A percentile compares a stretch with the other conserved stretches of the same genome.
phyloP scores from a whole-genome alignment of 2,888 invertebrate species.

The Steinernema hermaphroditum region DNA sequence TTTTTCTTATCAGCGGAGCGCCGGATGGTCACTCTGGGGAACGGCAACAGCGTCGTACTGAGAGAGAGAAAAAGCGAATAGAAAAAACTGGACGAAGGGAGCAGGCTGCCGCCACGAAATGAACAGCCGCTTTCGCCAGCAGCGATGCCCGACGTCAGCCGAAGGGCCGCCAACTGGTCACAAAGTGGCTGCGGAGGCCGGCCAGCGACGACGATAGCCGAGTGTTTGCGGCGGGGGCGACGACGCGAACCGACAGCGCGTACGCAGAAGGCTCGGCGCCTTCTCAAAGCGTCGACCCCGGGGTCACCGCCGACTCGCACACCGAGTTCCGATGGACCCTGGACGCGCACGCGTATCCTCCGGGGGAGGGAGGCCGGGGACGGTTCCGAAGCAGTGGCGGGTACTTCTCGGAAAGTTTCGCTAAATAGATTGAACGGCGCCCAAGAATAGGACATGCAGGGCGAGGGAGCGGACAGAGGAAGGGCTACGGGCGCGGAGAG shows the following conservation, averaged over 20 bases:
- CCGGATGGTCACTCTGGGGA: slow-evolving; percentile 29
- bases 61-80: slow-evolving; percentile 25
- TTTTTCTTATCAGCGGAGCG: slow-evolving; percentile 3
- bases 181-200: slow-evolving; percentile 15
- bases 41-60: slow-evolving; percentile 14
- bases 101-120: neutral
- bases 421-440: too few relatives aligned
- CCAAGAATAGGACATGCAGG: too few relatives aligned
- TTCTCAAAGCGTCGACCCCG: too few relatives aligned
- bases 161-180: slow-evolving; percentile 23
- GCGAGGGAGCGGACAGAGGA: neutral
- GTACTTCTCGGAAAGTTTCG: too few relatives aligned
- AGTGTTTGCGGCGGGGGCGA: slow-evolving; percentile 12
- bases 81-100: slow-evolving; percentile 24
- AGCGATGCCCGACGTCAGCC: slow-evolving; percentile 22
- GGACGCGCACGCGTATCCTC: too few relatives aligned
- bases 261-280: too few relatives aligned
- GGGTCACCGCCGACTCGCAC: too few relatives aligned
- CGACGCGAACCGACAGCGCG: too few relatives aligned
- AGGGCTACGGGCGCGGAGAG: neutral
- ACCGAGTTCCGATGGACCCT: too few relatives aligned
- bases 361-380: too few relatives aligned
- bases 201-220: neutral
- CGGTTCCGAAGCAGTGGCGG: too few relatives aligned
- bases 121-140: slow-evolving; percentile 11